These are phyloP conservation scores for Drosophila repleta DNA, from an alignment of 1,140 invertebrate genomes.

Conservation along the genomic window DNA sequence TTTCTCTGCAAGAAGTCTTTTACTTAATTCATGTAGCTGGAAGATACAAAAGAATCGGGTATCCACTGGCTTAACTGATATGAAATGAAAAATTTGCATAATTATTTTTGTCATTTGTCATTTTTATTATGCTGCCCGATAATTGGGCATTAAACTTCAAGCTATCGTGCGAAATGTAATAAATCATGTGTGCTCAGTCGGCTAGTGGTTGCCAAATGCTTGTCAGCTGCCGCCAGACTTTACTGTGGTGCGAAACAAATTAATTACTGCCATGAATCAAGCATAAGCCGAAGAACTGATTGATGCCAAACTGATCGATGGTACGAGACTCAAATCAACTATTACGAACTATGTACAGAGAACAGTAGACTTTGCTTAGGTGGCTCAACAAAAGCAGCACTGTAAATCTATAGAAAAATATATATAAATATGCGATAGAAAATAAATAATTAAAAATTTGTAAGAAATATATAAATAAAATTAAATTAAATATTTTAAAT, in stretches of 20 bases:
- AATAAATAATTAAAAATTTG: too few species aligned
- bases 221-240: background rate
- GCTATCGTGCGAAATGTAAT: constrained; percentile 1
- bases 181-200: background rate
- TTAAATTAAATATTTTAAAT: too few species aligned
- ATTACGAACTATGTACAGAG: background rate
- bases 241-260: background rate
- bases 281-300: background rate
- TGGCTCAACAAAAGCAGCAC: too few species aligned
- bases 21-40: background rate
- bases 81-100: constrained; percentile 16
- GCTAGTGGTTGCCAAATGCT: background rate
- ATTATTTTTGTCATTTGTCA: constrained; percentile 18
- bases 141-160: constrained; percentile 2
- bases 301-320: background rate
- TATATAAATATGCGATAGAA: too few species aligned
- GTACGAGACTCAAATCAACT: background rate
- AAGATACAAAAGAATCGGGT: background rate
- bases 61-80: background rate
- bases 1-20: background rate
- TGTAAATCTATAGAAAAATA: too few species aligned
- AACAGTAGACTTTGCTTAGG: too few species aligned
- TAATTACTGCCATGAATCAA: background rate
- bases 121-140: constrained; percentile 10
- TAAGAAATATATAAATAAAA: too few species aligned